These are phyloP conservation scores for Ceratina japonica DNA, from an alignment of 1,140 invertebrate species.

Conservation along the genomic window DNA sequence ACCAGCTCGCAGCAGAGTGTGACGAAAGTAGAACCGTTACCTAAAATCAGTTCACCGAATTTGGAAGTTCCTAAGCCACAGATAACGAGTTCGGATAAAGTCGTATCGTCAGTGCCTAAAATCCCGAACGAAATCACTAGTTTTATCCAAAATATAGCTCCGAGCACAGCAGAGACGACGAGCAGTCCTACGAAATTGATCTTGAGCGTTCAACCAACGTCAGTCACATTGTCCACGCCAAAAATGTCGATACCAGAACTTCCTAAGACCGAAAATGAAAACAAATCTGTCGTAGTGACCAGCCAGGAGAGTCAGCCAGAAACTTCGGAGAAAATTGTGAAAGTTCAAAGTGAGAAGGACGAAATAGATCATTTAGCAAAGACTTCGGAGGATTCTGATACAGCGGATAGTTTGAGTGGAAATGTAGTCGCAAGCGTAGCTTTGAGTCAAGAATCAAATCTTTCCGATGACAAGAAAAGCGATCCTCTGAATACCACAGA, in stretches of 20 bases:
- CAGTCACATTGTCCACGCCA: slow-evolving; percentile 67
- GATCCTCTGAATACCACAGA: slow-evolving; percentile 75
- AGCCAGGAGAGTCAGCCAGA: slow-evolving; percentile 46
- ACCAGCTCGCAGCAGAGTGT: slow-evolving; percentile 36
- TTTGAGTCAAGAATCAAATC: neutral
- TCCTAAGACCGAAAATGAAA: slow-evolving; percentile 54
- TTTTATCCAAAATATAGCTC: slow-evolving; percentile 4
- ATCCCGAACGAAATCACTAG: slow-evolving; percentile 16
- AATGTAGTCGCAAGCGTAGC: neutral
- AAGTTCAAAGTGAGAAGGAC: slow-evolving; percentile 47
- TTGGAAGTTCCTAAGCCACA: slow-evolving; percentile 18
- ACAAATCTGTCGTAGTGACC: neutral
- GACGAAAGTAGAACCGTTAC: slow-evolving; percentile 12
- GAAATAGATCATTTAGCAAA: slow-evolving; percentile 36
- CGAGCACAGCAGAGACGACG: neutral
- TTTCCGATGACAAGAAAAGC: slow-evolving; percentile 61
- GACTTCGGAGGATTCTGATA: slow-evolving; percentile 45
- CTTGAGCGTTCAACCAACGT: slow-evolving; percentile 67
- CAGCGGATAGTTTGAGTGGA: neutral
- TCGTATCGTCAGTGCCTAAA: neutral
- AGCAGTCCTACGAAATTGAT: slow-evolving; percentile 52
- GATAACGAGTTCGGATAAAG: slow-evolving; percentile 15
- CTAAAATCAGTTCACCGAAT: slow-evolving; percentile 1
- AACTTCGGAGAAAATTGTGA: slow-evolving; percentile 24
- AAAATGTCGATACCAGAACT: slow-evolving; percentile 72